Percentiles rank a stretch among this genome's conserved stretches.
Conservation (phyloP, 2,888 invertebrate species). For the Apeira syringaria region DNA sequence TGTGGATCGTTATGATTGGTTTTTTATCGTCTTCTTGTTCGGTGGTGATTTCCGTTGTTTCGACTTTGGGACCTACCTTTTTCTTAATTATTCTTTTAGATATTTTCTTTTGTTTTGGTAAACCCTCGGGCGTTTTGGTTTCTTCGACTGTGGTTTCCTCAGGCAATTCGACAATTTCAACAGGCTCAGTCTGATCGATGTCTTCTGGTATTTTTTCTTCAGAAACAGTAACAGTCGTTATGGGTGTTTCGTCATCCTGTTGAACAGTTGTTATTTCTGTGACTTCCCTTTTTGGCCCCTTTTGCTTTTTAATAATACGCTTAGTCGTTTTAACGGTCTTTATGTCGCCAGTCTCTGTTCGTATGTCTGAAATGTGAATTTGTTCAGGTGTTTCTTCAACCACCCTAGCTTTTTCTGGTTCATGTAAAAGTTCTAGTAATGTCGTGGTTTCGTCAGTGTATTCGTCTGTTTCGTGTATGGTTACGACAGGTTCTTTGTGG, state of each 20-base stretch:
- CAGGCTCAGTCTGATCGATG: conserved; percentile 22
- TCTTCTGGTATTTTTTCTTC: conserved; percentile 11
- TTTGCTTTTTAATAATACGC: conserved; percentile 39
- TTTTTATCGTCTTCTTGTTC: too few species aligned
- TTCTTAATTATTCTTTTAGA: too few species aligned
- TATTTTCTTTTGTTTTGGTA: conserved; percentile 36
- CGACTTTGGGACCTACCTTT: too few species aligned
- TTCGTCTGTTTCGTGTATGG: conserved; percentile 6
- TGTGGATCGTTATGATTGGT: too few species aligned
- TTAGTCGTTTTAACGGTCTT: conserved; percentile 45
- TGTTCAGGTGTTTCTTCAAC: not conserved
- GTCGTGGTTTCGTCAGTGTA: not conserved
- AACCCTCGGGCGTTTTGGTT: conserved; percentile 30
- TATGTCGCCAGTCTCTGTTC: conserved; percentile 22
- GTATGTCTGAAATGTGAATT: not conserved
- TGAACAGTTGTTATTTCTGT: conserved; percentile 36
- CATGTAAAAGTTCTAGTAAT: not conserved
- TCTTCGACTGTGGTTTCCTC: conserved; percentile 24
- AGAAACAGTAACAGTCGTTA: conserved; percentile 24
- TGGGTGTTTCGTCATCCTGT: conserved; percentile 31
- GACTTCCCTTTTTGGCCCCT: conserved; percentile 35
- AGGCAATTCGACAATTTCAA: conserved; percentile 19
- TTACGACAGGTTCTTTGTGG: conserved; percentile 25
- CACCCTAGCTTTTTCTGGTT: not conserved
- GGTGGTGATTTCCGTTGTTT: too few species aligned